Percentiles rank a stretch among this genome's conserved stretches.
phyloP scores from a whole-genome alignment of 2,797 vertebrate genomes.

The Xiphophorus birchmanni region DNA sequence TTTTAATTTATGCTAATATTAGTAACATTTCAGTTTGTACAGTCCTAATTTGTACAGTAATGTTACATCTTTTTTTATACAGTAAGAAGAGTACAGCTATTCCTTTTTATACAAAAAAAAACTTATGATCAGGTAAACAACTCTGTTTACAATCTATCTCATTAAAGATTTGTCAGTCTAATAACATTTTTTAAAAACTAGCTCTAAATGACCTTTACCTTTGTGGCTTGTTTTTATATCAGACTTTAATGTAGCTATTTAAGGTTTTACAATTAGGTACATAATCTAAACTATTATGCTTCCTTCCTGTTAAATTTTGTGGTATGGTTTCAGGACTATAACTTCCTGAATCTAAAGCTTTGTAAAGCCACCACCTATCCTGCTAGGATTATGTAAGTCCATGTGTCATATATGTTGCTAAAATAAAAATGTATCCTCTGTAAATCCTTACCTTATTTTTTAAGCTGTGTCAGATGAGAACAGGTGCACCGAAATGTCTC shows the following conservation, averaged over 20 bases:
- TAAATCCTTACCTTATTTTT: conserved; percentile 68
- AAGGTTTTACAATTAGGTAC: neutral
- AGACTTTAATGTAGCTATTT: neutral
- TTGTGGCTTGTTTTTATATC: neutral
- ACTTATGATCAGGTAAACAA: neutral
- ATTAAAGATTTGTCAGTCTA: neutral
- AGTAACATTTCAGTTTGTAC: neutral
- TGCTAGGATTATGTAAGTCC: conserved; percentile 8
- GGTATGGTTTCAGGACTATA: neutral
- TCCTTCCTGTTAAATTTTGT: neutral
- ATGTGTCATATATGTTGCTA: conserved; percentile 9
- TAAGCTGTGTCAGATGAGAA: conserved; percentile 59
- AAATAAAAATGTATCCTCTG: conserved; percentile 30
- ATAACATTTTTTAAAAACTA: neutral
- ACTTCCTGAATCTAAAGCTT: neutral
- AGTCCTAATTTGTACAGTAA: neutral
- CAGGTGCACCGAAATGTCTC: conserved; percentile 72
- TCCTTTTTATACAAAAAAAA: neutral
- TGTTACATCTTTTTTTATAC: neutral
- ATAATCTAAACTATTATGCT: neutral
- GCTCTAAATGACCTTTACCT: neutral
- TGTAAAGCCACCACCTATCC: neutral
- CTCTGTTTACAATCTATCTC: neutral
- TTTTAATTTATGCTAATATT: neutral
- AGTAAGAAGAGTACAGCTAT: neutral